Conservation (phyloP, 1,140 invertebrate genomes). For the Drosophila saltans region DNA sequence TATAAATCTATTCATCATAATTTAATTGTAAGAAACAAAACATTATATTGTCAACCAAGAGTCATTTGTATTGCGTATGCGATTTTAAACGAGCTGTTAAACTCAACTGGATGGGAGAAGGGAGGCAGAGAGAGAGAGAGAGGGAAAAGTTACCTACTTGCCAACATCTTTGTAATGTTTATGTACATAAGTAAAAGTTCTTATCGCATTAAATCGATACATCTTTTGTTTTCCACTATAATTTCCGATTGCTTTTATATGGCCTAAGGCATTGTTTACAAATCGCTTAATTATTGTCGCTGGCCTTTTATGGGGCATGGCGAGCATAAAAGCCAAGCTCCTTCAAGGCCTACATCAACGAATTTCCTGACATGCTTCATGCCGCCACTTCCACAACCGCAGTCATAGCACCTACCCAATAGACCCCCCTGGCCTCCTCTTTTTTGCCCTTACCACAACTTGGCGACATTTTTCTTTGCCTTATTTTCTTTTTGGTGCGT, state of each 20-base stretch:
- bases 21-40: no score
- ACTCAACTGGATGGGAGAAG: not conserved
- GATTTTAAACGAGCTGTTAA: no score
- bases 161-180: not conserved
- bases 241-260: conserved; percentile 38
- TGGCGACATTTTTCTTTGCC: conserved; percentile 32
- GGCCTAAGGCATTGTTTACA: conserved; percentile 46
- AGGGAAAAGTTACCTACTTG: no score
- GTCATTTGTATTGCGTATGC: no score
- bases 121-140: not conserved
- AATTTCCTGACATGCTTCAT: conserved; percentile 12
- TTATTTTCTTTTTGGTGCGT: conserved; percentile 4
- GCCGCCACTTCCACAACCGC: not conserved
- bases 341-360: conserved; percentile 47
- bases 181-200: conserved; percentile 7
- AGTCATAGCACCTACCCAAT: not conserved
- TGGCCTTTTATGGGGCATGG: conserved; percentile 54
- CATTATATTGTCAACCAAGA: no score
- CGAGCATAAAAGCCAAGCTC: conserved; percentile 47
- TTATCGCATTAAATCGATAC: conserved; percentile 15
- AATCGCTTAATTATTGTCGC: conserved; percentile 61
- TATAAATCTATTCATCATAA: no score
- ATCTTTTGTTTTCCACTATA: conserved; percentile 20
- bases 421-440: not conserved
- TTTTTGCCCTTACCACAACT: conserved; percentile 17